phyloP scores from a whole-genome alignment of 2,797 vertebrate species.

The Pyrocephalus nanus region DNA sequence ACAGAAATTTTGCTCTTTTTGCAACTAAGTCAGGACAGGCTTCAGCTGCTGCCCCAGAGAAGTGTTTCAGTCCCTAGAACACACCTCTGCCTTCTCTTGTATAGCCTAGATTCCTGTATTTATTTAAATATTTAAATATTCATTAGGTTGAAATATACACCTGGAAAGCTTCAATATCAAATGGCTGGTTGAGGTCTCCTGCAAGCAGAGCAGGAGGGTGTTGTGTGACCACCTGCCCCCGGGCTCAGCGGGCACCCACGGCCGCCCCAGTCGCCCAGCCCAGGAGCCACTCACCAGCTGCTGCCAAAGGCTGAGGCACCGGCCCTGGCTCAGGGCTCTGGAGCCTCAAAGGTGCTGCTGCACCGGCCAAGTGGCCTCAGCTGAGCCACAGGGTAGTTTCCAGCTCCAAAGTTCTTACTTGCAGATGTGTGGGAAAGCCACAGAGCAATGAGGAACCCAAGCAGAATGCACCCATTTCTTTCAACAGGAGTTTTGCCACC shows the following conservation, averaged over 20 bases:
- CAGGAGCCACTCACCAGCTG: accelerated
- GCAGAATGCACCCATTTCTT: neutral
- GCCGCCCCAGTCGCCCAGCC: accelerated
- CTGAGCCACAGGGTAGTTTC: slow-evolving; percentile 26
- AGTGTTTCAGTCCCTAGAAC: neutral
- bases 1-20: neutral
- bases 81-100: neutral
- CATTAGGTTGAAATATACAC: neutral
- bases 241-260: accelerated
- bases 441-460: neutral
- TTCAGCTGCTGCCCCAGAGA: neutral
- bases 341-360: neutral
- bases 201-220: neutral
- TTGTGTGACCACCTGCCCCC: accelerated
- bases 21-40: neutral
- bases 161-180: neutral
- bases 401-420: slow-evolving; percentile 33
- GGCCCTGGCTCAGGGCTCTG: accelerated
- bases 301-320: accelerated
- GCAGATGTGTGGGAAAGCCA: slow-evolving; percentile 27
- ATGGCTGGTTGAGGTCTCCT: neutral
- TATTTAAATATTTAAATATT: neutral
- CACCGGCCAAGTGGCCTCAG: neutral
- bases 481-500: neutral
- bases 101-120: neutral